Conservation (phyloP, 2,113 vertebrate species). For the Perca schrenkii region DNA sequence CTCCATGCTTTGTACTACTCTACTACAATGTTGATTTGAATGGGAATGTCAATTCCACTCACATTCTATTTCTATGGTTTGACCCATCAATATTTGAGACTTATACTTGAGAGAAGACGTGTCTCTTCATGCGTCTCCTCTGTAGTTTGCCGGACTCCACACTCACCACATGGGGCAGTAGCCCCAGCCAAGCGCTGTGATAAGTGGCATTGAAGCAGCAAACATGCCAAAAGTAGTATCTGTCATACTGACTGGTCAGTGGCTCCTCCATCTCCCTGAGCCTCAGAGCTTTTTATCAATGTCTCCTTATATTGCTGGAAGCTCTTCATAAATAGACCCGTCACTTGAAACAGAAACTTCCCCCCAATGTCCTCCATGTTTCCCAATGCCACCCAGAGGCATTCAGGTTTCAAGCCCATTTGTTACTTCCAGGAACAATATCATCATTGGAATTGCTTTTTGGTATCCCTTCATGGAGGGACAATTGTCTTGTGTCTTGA, state of each 20-base stretch:
- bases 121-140: not conserved
- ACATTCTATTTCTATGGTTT: no score
- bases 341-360: slow-evolving; percentile 26
- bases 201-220: slow-evolving; percentile 16
- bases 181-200: not conserved
- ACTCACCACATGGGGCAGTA: not conserved
- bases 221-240: slow-evolving; percentile 41
- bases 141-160: not conserved
- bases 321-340: slow-evolving; percentile 31
- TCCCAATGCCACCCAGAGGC: slow-evolving; percentile 25
- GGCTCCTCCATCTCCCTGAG: slow-evolving; percentile 29
- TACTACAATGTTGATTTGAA: no score
- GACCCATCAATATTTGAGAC: not conserved
- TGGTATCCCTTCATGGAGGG: slow-evolving; percentile 18
- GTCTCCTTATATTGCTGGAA: slow-evolving; percentile 51
- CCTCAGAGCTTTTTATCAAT: slow-evolving; percentile 60
- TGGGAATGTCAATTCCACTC: no score
- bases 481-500: slow-evolving; percentile 7
- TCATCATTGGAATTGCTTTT: slow-evolving; percentile 44
- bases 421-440: slow-evolving; percentile 35
- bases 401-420: slow-evolving; percentile 18
- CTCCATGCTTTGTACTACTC: no score
- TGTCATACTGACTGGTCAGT: slow-evolving; percentile 36
- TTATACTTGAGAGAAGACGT: not conserved
- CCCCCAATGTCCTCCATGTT: slow-evolving; percentile 11